Percentiles rank a stretch among this genome's conserved stretches.
phyloP scores from a whole-genome alignment of 2,888 invertebrate genomes.

The Perdita meconis region DNA sequence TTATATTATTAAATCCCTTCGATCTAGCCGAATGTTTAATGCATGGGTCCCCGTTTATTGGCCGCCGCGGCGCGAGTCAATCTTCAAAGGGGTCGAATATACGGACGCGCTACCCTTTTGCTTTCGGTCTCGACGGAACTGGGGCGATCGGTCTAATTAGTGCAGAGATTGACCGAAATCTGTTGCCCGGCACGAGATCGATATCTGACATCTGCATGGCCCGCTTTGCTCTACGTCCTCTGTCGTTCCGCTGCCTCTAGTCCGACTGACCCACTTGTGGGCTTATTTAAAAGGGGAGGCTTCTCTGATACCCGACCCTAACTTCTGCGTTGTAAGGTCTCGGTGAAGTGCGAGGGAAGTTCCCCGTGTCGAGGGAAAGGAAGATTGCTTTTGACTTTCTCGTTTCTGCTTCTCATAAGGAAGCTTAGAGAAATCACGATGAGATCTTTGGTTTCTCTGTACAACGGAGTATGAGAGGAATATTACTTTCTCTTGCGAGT shows the following conservation, averaged over 20 bases:
- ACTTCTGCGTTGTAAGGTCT: background rate
- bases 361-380: background rate
- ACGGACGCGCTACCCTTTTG: conserved; percentile 7
- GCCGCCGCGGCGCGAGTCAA: conserved; percentile 18
- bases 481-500: no score
- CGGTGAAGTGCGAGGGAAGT: background rate
- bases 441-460: background rate
- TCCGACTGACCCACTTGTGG: conserved; percentile 29
- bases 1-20: conserved; percentile 70
- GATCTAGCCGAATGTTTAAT: conserved; percentile 47
- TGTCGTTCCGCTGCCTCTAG: background rate
- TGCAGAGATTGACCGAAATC: conserved; percentile 10
- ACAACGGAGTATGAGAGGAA: no score
- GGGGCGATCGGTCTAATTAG: conserved; percentile 47
- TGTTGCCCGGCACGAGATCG: conserved; percentile 3
- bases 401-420: background rate
- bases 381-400: background rate
- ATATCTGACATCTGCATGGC: conserved; percentile 10
- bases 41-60: conserved; percentile 38
- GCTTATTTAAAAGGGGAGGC: conserved; percentile 18
- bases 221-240: background rate
- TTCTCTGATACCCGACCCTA: background rate
- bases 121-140: conserved; percentile 7
- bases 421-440: background rate
- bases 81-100: background rate